Evolutionary conservation across 2,888 invertebrate species (phyloP).

Genomic region (Diabrotica balteata): DNA sequence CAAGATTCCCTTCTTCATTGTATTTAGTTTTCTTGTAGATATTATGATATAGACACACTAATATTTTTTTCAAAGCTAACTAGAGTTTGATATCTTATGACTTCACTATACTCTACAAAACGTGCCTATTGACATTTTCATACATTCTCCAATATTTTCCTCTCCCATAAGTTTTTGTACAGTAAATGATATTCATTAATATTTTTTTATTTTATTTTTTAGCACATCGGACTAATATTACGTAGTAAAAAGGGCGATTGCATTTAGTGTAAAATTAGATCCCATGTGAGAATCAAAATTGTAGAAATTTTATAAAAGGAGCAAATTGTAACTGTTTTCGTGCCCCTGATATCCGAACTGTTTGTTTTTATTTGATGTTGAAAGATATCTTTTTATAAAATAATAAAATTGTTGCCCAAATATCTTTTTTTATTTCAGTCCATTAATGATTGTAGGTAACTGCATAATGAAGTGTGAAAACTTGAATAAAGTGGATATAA

Average conservation of each 20-base stretch:
- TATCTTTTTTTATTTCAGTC: slow-evolving; percentile 5
- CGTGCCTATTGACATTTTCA: too few species aligned
- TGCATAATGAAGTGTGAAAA: not conserved
- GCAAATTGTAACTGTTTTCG: slow-evolving; percentile 37
- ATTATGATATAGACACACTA: too few species aligned
- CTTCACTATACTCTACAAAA: too few species aligned
- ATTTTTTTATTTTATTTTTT: slow-evolving; percentile 39
- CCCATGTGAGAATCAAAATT: slow-evolving; percentile 30
- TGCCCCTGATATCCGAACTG: slow-evolving; percentile 33
- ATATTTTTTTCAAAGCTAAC: too few species aligned
- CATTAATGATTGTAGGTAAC: not conserved
- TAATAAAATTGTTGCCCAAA: slow-evolving; percentile 43
- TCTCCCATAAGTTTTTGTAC: too few species aligned
- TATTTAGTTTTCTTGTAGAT: too few species aligned
- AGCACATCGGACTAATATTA: slow-evolving; percentile 57
- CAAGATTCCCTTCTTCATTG: too few species aligned
- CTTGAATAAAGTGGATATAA: too few species aligned
- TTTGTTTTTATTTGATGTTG: slow-evolving; percentile 43
- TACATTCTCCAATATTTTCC: too few species aligned
- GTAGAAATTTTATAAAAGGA: slow-evolving; percentile 35
- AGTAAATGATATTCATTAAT: not conserved
- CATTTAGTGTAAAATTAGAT: slow-evolving; percentile 40
- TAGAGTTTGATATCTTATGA: too few species aligned
- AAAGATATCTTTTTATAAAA: slow-evolving; percentile 42
- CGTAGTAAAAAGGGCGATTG: slow-evolving; percentile 45